Evolutionary conservation across 2,888 invertebrate species (phyloP), one percentile per base, ranked within the genome.

Genomic region (Phyto melanocephala): DNA sequence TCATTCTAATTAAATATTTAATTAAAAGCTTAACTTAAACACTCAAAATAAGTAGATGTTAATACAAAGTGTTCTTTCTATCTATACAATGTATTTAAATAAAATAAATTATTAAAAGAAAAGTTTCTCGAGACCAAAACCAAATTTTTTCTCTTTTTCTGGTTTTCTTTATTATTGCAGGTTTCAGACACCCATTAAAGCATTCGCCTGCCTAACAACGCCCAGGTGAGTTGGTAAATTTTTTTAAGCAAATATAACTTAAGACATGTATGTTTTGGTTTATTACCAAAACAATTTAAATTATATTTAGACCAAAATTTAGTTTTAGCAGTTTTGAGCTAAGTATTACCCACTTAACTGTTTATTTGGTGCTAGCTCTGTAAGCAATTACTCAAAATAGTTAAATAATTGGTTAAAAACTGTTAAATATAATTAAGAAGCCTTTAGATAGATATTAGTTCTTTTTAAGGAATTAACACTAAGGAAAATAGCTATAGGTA

Each of bases 181-280:
- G 87, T 90, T 91, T 91, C 90, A 90, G 88, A 90, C 90, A 88
- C 90, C 90, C 86, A 89, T 90, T 85, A 90, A 90, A 91, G 90
- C 91, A 87, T 90, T 90, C 89, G 90, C 90, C 91, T 90, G 90
- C 90, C 90, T 90, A 86, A 90, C 91, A 89, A 87, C 91, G 87
- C 88, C 90, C 89, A 90, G 90, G 90, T 90, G 90, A 91, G 90
- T 86, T 54, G 71, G 63, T 15, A 60, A 22, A 35, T 40, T 42
- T 54, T 20, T 17, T 7, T 17, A 22, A 58, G 22, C n/a, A 20
- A 35, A 62, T 28, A 60, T 28, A 17, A 40, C 28, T 5, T 28
- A 28, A n/a, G 3, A 28, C 28, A 28, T 28, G 3, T 6, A 28
- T 28, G 6, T 6, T 5, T 28, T 5, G 6, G 6, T 6, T 28